Percentiles rank a stretch among this genome's conserved stretches.
phyloP scores from a whole-genome alignment of 1,140 invertebrate genomes.

The Episyrphus balteatus region DNA sequence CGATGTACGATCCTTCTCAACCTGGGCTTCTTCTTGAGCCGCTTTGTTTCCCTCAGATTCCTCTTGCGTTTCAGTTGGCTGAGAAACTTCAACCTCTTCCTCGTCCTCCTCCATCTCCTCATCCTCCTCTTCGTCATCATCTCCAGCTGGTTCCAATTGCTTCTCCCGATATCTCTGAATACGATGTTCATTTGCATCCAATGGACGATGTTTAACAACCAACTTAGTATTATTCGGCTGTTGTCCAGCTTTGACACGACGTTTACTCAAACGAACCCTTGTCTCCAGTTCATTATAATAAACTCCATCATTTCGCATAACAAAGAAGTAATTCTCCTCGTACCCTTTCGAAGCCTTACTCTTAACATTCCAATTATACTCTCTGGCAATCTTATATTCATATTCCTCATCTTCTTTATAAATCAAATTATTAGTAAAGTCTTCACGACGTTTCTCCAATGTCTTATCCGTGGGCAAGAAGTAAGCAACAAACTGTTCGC shows the following conservation, averaged over 20 bases:
- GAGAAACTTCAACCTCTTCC: constrained; percentile 57
- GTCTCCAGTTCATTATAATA: constrained; percentile 98
- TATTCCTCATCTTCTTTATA: constrained; percentile 89
- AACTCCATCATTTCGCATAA: constrained; percentile 79
- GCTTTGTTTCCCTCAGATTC: constrained; percentile 32
- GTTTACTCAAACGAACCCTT: constrained; percentile 81
- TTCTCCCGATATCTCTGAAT: constrained; percentile 78
- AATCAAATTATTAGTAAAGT: constrained; percentile 63
- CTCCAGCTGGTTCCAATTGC: constrained; percentile 77
- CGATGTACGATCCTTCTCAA: constrained; percentile 28
- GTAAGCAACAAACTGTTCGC: constrained; percentile 97
- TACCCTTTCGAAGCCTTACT: constrained; percentile 96
- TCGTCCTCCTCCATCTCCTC: constrained; percentile 50
- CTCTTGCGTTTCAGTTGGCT: constrained; percentile 38
- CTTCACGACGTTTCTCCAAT: constrained; percentile 71
- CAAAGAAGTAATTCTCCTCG: constrained; percentile 97
- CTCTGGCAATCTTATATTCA: constrained; percentile 89
- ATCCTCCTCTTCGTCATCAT: constrained; percentile 63
- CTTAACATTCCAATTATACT: constrained; percentile 98
- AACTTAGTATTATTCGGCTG: constrained; percentile 46
- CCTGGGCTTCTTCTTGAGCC: constrained; percentile 30
- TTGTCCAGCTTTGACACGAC: constrained; percentile 64
- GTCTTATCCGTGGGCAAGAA: constrained; percentile 93
- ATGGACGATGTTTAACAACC: constrained; percentile 83
- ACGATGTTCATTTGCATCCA: constrained; percentile 76